These are phyloP conservation scores for Microchrysa polita DNA, from an alignment of 2,888 invertebrate genomes.

Conservation along the genomic window DNA sequence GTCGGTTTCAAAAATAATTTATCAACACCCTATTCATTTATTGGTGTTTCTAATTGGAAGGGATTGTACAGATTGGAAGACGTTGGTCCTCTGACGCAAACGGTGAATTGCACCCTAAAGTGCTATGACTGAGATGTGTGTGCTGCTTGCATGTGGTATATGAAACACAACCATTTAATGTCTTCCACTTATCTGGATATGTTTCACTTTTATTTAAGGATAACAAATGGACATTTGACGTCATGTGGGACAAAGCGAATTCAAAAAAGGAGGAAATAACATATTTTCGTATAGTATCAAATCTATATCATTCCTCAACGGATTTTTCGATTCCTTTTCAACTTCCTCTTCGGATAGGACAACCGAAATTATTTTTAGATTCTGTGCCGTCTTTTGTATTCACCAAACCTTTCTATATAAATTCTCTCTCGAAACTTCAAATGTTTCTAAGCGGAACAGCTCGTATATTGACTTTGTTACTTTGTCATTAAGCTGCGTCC, in stretches of 20 bases:
- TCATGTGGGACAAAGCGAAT: not conserved
- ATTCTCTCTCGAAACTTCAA: not conserved
- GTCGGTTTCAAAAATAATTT: slow-evolving; percentile 32
- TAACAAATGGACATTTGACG: slow-evolving; percentile 5
- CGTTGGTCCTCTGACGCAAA: not conserved
- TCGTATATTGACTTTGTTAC: slow-evolving; percentile 23
- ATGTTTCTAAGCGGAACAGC: not conserved
- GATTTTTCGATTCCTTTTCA: no score
- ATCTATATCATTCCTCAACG: no score
- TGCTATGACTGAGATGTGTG: not conserved
- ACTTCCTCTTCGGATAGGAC: no score
- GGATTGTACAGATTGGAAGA: not conserved
- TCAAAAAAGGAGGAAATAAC: no score
- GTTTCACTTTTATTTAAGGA: slow-evolving; percentile 11
- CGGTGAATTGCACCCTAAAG: not conserved
- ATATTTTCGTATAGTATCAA: no score
- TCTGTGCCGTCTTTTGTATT: no score
- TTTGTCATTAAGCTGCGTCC: slow-evolving; percentile 10
- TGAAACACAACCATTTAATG: not conserved
- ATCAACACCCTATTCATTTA: slow-evolving; percentile 41
- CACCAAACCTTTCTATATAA: no score
- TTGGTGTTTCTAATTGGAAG: slow-evolving; percentile 34
- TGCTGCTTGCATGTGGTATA: slow-evolving; percentile 1
- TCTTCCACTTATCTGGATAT: not conserved
- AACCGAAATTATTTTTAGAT: no score